These are phyloP conservation scores for Oreochromis niloticus DNA, from an alignment of 2,113 vertebrate species.

Conservation along the genomic window DNA sequence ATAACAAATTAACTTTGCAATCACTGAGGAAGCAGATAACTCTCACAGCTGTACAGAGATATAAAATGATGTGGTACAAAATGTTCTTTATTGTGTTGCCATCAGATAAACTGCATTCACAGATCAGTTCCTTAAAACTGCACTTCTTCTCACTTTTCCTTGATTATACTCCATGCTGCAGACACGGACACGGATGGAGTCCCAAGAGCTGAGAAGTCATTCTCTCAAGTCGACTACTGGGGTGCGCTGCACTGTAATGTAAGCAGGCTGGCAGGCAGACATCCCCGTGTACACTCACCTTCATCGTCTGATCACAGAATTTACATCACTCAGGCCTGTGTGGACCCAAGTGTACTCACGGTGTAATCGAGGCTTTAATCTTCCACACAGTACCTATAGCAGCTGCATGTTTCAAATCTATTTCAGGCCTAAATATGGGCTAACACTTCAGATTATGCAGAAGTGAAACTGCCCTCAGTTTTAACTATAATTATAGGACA, in stretches of 20 bases:
- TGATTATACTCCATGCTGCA: not conserved
- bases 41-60: not conserved
- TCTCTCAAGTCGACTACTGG: not conserved
- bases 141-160: not conserved
- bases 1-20: not conserved
- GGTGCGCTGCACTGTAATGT: not conserved
- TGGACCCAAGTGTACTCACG: not conserved
- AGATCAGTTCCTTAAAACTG: not conserved
- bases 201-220: not conserved
- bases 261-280: not conserved
- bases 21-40: not conserved
- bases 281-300: not conserved
- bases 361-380: not conserved
- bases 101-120: not conserved
- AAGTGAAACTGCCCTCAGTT: slow-evolving; percentile 5
- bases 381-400: not conserved
- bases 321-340: not conserved
- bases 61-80: not conserved
- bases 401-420: not conserved
- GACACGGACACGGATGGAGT: not conserved
- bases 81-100: not conserved
- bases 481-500: not conserved
- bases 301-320: not conserved
- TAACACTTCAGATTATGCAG: not conserved
- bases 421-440: not conserved